Evolutionary conservation across 2,113 vertebrate species (phyloP).

Genomic region (Thermophis baileyi): DNA sequence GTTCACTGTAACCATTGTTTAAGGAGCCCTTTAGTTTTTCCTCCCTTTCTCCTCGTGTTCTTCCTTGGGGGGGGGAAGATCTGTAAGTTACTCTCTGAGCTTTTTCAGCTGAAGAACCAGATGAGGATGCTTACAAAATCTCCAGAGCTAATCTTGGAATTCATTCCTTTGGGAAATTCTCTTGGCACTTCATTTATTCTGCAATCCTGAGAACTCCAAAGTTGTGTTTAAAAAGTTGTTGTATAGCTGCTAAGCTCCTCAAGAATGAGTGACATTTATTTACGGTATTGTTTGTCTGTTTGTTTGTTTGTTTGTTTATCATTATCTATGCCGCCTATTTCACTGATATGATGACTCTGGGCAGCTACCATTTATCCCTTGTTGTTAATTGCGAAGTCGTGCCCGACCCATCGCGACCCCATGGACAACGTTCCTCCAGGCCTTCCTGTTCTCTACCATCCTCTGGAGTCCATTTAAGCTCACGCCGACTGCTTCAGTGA

Average conservation of each 20-base stretch:
- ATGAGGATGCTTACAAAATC: background rate
- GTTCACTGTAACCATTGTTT: background rate
- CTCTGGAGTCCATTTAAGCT: no score
- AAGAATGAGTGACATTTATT: background rate
- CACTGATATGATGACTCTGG: no score
- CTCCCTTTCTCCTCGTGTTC: background rate
- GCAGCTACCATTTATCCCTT: background rate
- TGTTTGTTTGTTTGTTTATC: no score
- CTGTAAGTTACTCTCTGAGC: background rate
- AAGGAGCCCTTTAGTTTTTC: background rate
- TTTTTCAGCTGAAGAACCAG: background rate
- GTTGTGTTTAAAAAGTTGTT: background rate
- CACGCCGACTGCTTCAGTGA: no score
- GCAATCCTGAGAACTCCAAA: background rate
- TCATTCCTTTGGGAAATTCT: background rate
- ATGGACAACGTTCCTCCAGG: no score
- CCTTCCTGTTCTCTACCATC: no score
- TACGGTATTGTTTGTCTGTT: no score
- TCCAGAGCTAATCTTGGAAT: no score
- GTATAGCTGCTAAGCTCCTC: no score
- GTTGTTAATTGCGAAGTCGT: no score
- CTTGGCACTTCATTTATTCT: background rate
- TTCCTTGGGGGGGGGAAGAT: background rate
- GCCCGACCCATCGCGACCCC: no score
- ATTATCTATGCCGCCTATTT: no score